Evolutionary conservation across 2,888 invertebrate genomes (phyloP), one percentile per base, ranked within the genome.

Genomic region (Dione vanillae): DNA sequence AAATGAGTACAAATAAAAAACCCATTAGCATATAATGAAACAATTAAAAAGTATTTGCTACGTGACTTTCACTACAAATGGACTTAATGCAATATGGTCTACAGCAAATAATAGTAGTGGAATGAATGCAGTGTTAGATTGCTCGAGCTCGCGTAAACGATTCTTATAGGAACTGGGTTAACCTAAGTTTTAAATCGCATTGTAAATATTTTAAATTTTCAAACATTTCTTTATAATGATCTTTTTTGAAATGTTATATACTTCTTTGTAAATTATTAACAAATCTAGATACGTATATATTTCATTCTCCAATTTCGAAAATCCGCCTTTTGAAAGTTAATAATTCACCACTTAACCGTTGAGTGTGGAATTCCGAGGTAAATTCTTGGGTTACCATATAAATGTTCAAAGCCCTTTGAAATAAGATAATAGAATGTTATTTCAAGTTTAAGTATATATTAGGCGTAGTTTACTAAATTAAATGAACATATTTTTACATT

Each of bases 21-120:
- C 10, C 12, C 47, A 64, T 74, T 56, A 56, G 58, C 47, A 73
- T 64, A 58, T 51, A 71, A 75, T 74, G 62, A 69, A 71, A 69
- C 74, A 73, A 72, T 76, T 75, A 75, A 76, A 56, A 70, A 65
- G 67, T 65, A 67, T 64, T 72, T 58, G 65, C 70, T 66, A 72
- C 75, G 75, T 74, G 75, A 67, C 65, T 72, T 27, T 52, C 49
- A 65, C 56, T 68, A 68, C 71, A 67, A 75, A 74, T 67, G 70
- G 71, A 67, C 70, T 74, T 73, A 74, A 76, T 74, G 72, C 68
- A 72, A 64, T 62, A 51, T 69, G 47, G 71, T 71, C 74, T 69
- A 71, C 65, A 41, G 59, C 70, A 72, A 72, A 74, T 74, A 74
- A 74, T 70, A 67, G 72, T 49, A 70, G 58, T 59, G 49, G 52